Evolutionary conservation across 2,888 invertebrate genomes (phyloP).

Genomic region (Colostygia pectinataria): DNA sequence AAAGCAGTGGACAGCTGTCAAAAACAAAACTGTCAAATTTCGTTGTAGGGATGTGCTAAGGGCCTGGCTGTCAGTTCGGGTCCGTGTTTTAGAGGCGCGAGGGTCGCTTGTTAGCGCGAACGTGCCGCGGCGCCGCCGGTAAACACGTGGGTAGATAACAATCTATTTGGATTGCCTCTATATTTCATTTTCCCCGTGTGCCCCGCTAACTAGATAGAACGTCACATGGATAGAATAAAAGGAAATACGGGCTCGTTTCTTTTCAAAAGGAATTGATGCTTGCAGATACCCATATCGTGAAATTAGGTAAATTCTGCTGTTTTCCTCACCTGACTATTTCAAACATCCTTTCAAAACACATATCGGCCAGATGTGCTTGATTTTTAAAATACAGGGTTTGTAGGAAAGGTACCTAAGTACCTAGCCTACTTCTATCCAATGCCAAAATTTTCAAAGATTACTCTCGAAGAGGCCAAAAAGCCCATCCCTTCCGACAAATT

Average conservation of each 20-base stretch:
- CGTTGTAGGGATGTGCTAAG: slow-evolving; percentile 54
- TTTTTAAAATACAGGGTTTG: too few relatives aligned
- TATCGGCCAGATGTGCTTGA: too few relatives aligned
- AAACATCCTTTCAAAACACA: neutral
- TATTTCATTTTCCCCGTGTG: slow-evolving; percentile 81
- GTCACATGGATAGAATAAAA: slow-evolving; percentile 49
- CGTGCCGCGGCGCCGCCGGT: slow-evolving; percentile 77
- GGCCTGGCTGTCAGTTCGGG: slow-evolving; percentile 56
- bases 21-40: slow-evolving; percentile 64
- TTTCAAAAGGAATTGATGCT: slow-evolving; percentile 52
- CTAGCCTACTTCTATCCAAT: too few relatives aligned
- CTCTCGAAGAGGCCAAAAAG: too few relatives aligned
- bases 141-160: slow-evolving; percentile 83
- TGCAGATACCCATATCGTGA: slow-evolving; percentile 32
- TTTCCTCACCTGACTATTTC: slow-evolving; percentile 14
- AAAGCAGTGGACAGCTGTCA: slow-evolving; percentile 70
- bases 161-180: slow-evolving; percentile 83
- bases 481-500: too few relatives aligned
- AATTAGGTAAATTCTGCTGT: slow-evolving; percentile 27
- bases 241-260: slow-evolving; percentile 72
- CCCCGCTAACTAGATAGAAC: slow-evolving; percentile 79
- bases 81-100: slow-evolving; percentile 57
- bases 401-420: too few relatives aligned
- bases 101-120: slow-evolving; percentile 77
- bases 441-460: too few relatives aligned